These are phyloP conservation scores for Osmoderma eremita DNA, from an alignment of 2,888 invertebrate genomes.

Conservation along the genomic window DNA sequence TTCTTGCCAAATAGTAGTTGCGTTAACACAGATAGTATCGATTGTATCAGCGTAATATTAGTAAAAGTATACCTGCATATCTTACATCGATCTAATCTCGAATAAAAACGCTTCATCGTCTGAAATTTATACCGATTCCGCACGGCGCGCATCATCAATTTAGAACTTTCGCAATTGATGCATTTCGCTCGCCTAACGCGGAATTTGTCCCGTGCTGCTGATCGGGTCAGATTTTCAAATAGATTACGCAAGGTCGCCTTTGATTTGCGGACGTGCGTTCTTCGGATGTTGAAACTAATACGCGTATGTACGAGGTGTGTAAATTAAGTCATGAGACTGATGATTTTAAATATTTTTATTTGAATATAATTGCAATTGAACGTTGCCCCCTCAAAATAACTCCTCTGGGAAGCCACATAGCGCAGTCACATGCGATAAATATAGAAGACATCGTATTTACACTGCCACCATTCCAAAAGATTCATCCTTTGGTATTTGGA, in stretches of 20 bases:
- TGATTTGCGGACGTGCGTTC: slow-evolving; percentile 51
- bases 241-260: slow-evolving; percentile 45
- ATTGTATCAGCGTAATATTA: not conserved
- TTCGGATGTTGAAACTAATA: slow-evolving; percentile 50
- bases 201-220: slow-evolving; percentile 49
- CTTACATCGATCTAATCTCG: slow-evolving; percentile 34
- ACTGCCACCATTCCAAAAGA: slow-evolving; percentile 36
- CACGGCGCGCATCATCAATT: slow-evolving; percentile 27
- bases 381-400: no score
- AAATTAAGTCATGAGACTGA: no score
- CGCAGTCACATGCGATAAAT: no score
- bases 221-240: slow-evolving; percentile 48
- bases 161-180: slow-evolving; percentile 37
- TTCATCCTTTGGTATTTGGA: slow-evolving; percentile 38
- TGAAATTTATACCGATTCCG: slow-evolving; percentile 35
- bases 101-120: slow-evolving; percentile 28
- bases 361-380: no score
- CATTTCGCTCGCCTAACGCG: slow-evolving; percentile 38
- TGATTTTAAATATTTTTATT: no score
- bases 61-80: slow-evolving; percentile 14
- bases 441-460: slow-evolving; percentile 13
- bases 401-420: no score
- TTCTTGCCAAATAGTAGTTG: no score
- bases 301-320: no score
- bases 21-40: not conserved